Evolutionary conservation across 2,113 vertebrate genomes (phyloP), one percentile per base, ranked within the genome.

Genomic region (Ageneiosus marmoratus): DNA sequence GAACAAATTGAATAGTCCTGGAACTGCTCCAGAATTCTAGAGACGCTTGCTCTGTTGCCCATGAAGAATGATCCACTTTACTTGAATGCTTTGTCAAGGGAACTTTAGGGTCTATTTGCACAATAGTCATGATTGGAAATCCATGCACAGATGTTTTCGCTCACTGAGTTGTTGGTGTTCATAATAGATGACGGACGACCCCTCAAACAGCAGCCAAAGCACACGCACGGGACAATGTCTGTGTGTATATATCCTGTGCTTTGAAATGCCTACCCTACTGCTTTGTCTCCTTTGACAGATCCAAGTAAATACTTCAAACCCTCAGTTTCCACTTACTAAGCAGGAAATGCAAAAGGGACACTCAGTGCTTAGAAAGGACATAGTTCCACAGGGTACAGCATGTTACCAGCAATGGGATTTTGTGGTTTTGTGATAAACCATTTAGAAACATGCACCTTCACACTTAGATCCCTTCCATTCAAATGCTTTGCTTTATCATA

Each of bases 161-260:
- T 81, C 67, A 56, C 75, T 80, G 41, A 72, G 80, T 79, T 86
- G 83, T 87, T 85, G 84, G 75, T 87, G 53, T 86, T 77, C 84
- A 89, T 87, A 89, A 89, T 88, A 87, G 88, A 87, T 51, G 78
- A 84, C 41, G 85, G 75, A 77, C 60, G 29, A 72, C 62, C 77
- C 79, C 72, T 82, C 63, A 63, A 80, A 50, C 58, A 55, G 74
- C 60, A 76, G 82, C 56, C 80, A 56, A 82, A 79, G 67, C 88
- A 83, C 83, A 86, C 53, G 77, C 85, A 81, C 34, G 74, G 84
- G 80, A 88, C 84, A 86, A 87, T 88, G 81, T 81, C 77, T 72
- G 78, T 85, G 86, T 91, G 87, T 87, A 89, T 86, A 89, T 87
- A 90, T 88, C 89, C 89, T 89, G 85, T 87, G 86, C 89, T 91